A percentile compares a stretch with the other conserved stretches of the same genome.
Evolutionary conservation across 1,140 invertebrate genomes (phyloP).

Genomic region (Littorina saxatilis): DNA sequence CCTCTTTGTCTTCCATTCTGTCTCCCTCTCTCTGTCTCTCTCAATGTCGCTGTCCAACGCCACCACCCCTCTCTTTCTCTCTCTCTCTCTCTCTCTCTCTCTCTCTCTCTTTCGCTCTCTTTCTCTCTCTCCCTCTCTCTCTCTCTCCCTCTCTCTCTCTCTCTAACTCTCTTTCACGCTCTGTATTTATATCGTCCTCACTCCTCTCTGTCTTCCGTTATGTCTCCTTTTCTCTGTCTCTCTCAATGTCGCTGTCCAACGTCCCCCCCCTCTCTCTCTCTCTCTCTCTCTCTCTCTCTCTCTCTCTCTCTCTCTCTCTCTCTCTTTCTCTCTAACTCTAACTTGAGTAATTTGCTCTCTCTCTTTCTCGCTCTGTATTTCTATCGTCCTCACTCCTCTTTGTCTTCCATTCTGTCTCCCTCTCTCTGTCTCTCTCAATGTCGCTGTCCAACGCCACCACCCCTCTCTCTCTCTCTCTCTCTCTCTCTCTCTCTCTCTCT

Average conservation of each 20-base stretch:
- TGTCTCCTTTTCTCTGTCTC: conserved; percentile 33
- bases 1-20: conserved; percentile 24
- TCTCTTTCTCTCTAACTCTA: neutral
- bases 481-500: conserved; percentile 28
- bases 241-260: no score
- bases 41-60: no score
- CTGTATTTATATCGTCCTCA: conserved; percentile 23
- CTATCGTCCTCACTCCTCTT: conserved; percentile 30
- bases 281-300: neutral
- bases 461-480: conserved; percentile 41
- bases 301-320: conserved; percentile 26
- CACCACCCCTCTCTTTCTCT: conserved; percentile 41
- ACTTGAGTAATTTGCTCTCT: neutral
- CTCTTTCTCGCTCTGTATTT: conserved; percentile 6
- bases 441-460: no score
- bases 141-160: neutral
- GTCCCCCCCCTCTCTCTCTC: neutral
- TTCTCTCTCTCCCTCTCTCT: neutral
- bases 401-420: conserved; percentile 21
- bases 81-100: conserved; percentile 33
- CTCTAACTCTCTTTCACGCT: neutral
- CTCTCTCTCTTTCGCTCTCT: neutral
- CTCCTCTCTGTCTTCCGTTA: conserved; percentile 25
- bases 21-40: conserved; percentile 35
- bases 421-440: conserved; percentile 39